Conservation (phyloP, 1,140 invertebrate species). For the Macrosteles quadrilineatus region DNA sequence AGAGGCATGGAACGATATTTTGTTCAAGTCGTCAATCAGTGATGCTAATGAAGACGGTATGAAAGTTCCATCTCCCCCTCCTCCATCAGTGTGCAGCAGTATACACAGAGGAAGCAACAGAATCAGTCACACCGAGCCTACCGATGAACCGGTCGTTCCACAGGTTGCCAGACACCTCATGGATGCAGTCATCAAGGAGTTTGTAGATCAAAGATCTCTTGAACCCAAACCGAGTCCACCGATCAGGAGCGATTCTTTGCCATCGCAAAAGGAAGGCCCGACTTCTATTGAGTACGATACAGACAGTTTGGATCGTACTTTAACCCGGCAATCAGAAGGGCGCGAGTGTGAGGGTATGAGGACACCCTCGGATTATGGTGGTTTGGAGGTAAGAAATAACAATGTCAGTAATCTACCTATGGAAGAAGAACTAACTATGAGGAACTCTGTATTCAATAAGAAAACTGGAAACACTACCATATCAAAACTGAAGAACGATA, state of each 20-base stretch:
- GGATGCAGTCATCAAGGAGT: conserved; percentile 57
- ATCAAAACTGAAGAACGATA: conserved; percentile 48
- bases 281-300: conserved; percentile 66
- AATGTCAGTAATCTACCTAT: conserved; percentile 58
- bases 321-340: conserved; percentile 47
- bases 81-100: conserved; percentile 35
- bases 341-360: conserved; percentile 53
- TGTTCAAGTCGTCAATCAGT: not conserved
- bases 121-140: conserved; percentile 33
- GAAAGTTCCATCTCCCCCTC: conserved; percentile 35
- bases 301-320: conserved; percentile 71
- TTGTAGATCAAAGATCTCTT: conserved; percentile 52
- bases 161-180: conserved; percentile 51
- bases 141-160: conserved; percentile 34
- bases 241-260: conserved; percentile 17
- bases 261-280: not conserved
- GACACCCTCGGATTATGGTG: conserved; percentile 61
- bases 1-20: conserved; percentile 4
- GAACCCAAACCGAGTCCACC: conserved; percentile 40
- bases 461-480: conserved; percentile 60
- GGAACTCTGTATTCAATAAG: conserved; percentile 65
- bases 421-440: conserved; percentile 76
- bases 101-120: conserved; percentile 38
- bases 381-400: conserved; percentile 54
- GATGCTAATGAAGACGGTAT: not conserved